Percentiles rank a stretch among this genome's conserved stretches.
Evolutionary conservation across 2,113 vertebrate genomes (phyloP).

Genomic region (Nyctereutes procyonoides): DNA sequence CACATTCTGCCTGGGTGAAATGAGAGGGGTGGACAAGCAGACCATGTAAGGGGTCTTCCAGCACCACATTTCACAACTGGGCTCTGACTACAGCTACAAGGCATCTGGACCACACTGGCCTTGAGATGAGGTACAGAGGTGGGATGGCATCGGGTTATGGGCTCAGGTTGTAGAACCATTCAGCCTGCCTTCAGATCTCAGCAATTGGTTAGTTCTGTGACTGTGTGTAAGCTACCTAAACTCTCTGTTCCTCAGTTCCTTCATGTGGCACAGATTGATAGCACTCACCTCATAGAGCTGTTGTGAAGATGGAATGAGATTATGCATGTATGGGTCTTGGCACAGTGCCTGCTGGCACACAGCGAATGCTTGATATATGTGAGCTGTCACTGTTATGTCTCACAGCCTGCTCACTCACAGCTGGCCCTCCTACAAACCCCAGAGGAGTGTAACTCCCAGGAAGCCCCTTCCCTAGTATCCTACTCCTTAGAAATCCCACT

Average conservation of each 20-base stretch:
- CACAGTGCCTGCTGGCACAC: background rate
- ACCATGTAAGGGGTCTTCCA: rapidly evolving
- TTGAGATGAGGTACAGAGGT: no score
- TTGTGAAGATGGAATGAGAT: background rate
- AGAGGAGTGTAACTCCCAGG: background rate
- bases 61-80: background rate
- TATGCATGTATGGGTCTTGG: background rate
- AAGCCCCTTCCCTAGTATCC: background rate
- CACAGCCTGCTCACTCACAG: background rate
- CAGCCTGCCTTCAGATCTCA: background rate
- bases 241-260: background rate
- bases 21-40: background rate
- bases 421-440: rapidly evolving
- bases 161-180: background rate
- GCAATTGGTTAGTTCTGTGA: background rate
- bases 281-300: background rate
- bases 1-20: background rate
- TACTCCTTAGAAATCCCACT: background rate
- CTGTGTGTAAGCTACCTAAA: background rate
- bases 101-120: background rate
- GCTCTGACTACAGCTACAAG: no score
- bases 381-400: background rate
- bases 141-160: background rate
- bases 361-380: background rate
- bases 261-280: background rate